Base-by-base conservation (phyloP, 2,113 vertebrate genomes). In the Nicator chloris region DNA sequence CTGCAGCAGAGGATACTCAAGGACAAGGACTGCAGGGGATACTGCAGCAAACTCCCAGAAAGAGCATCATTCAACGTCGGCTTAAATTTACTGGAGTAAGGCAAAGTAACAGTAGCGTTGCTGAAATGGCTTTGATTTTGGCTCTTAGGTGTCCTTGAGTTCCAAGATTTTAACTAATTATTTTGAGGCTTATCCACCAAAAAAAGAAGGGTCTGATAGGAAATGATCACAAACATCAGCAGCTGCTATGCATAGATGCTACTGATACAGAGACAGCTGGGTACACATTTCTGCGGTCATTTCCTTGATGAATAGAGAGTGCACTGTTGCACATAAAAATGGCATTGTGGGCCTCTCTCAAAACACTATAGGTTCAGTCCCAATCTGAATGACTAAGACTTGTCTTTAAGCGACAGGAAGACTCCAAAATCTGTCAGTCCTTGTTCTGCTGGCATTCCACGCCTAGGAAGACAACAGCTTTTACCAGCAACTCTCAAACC, bases 291-390 rank as follows among this genome's bases (percentile, higher is more conserved):
- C 93, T 94, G 87, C 0, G 0, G 92, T 93, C 96, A 94, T 83
- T 96, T 96, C 92, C 94, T 83, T 93, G 90, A 95, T 82, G 92
- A 95, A 97, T 93, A 95, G 90, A 92, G 90, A 70, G 92, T 17
- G 69, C 92, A 96, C 94, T 96, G 93, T 97, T 97, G 60, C 77
- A 96, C 80, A 97, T 95, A 96, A 73, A 97, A 93, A 95, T 95
- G 92, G 86, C 83, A 95, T 94, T 95, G 96, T 96, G 76, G 83
- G 91, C 68, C 86, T 54, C 88, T 90, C 68, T 33, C 85, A 70
- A 88, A 95, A 88, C 3, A 0, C 88, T 56, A 22, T 77, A 90
- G 92, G 95, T 95, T 93, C 91, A 71, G 39, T 71, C 31, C 44
- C 33, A 12, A 63, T 70, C 42, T 83, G 12, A 80, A 83, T 66